Conservation (phyloP, 2,797 vertebrate species). For the Scolopax rusticola region DNA sequence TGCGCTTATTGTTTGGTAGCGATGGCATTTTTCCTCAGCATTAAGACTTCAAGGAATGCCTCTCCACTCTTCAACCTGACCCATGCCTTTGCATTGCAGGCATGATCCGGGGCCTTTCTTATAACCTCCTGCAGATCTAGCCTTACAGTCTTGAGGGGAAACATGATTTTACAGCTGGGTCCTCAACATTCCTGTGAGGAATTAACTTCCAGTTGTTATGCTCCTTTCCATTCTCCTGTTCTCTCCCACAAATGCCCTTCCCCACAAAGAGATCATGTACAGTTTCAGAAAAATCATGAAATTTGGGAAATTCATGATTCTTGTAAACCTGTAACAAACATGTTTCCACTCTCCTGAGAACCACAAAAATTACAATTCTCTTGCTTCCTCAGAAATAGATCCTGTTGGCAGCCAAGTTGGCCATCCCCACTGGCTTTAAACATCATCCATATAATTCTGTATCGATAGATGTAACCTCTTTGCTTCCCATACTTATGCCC, state of each 20-base stretch:
- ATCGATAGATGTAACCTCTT: background rate
- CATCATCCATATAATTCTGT: background rate
- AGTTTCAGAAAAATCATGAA: background rate
- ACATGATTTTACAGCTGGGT: background rate
- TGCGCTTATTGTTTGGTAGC: background rate
- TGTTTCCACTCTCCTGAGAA: background rate
- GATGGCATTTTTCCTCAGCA: background rate
- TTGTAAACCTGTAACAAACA: background rate
- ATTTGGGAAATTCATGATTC: background rate
- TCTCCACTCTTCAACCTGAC: background rate
- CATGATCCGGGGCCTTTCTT: background rate
- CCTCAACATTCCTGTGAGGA: background rate
- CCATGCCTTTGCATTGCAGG: rapidly evolving
- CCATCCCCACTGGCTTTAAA: background rate
- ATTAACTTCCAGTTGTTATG: background rate
- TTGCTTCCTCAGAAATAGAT: background rate
- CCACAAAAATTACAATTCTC: background rate
- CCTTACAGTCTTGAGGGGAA: background rate
- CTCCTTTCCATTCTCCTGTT: background rate
- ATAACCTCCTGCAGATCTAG: background rate
- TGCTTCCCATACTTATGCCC: background rate
- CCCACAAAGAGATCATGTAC: background rate
- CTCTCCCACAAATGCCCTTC: background rate
- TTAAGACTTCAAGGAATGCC: background rate
- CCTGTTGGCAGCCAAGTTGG: background rate